A percentile compares a stretch with the other conserved stretches of the same genome.
phyloP scores from a whole-genome alignment of 1,140 invertebrate species.

The Chironomus tepperi region DNA sequence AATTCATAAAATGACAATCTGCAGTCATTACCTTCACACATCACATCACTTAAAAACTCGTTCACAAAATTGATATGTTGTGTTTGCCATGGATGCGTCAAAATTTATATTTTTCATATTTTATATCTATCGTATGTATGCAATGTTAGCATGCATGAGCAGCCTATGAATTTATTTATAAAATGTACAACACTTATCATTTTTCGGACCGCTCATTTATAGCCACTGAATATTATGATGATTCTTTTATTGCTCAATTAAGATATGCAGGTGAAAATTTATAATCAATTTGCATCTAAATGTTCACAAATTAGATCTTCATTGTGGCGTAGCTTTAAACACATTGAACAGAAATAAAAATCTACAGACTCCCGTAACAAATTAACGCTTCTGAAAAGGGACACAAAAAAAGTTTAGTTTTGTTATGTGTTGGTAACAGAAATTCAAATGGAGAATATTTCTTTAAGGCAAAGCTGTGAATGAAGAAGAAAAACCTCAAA shows the following conservation, averaged over 20 bases:
- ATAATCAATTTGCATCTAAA: constrained; percentile 15
- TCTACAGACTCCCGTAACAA: neutral
- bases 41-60: no score
- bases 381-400: neutral
- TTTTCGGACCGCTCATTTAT: neutral
- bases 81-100: no score
- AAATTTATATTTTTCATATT: no score
- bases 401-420: neutral
- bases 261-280: neutral
- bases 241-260: constrained; percentile 12
- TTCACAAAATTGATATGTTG: no score
- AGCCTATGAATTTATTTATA: no score
- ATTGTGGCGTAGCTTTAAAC: neutral
- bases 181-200: neutral
- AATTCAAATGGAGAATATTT: no score
- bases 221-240: constrained; percentile 15
- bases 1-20: no score
- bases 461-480: no score
- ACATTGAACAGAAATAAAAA: neutral
- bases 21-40: no score
- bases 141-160: no score
- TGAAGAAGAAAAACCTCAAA: neutral
- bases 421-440: no score
- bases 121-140: no score
- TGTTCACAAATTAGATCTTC: constrained; percentile 16